phyloP scores from a whole-genome alignment of 2,888 invertebrate genomes.

The Belgica antarctica region DNA sequence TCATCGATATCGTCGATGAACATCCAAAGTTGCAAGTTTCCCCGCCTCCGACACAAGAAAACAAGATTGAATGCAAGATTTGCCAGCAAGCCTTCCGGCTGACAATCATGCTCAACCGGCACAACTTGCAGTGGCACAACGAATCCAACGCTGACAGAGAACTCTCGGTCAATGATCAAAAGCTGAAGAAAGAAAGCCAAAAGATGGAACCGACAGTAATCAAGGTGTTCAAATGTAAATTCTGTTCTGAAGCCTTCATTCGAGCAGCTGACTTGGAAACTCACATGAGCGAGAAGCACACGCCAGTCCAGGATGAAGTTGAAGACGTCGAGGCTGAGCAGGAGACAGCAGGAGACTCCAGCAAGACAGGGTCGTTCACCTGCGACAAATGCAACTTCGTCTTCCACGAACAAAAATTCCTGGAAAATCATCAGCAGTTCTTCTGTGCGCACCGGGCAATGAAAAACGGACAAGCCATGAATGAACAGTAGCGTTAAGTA shows the following conservation, averaged over 20 bases:
- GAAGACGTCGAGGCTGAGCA: background rate
- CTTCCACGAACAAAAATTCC: background rate
- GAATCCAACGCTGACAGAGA: conserved; percentile 1
- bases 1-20: conserved; percentile 13
- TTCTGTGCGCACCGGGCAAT: conserved; percentile 28
- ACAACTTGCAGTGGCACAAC: conserved; percentile 22
- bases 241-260: conserved; percentile 5
- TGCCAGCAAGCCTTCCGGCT: conserved; percentile 7
- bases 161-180: conserved; percentile 24
- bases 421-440: conserved; percentile 35
- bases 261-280: background rate
- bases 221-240: background rate
- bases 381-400: conserved; percentile 19
- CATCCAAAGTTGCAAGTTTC: conserved; percentile 30
- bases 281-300: background rate
- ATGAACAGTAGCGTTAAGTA: conserved; percentile 31
- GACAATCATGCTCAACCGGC: conserved; percentile 36
- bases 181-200: background rate
- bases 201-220: background rate
- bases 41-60: no score
- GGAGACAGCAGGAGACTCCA: background rate
- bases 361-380: background rate
- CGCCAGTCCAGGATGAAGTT: background rate
- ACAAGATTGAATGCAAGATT: conserved; percentile 4
- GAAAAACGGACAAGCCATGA: background rate